Evolutionary conservation across 2,888 invertebrate species (phyloP).

Genomic region (Luperina testacea): DNA sequence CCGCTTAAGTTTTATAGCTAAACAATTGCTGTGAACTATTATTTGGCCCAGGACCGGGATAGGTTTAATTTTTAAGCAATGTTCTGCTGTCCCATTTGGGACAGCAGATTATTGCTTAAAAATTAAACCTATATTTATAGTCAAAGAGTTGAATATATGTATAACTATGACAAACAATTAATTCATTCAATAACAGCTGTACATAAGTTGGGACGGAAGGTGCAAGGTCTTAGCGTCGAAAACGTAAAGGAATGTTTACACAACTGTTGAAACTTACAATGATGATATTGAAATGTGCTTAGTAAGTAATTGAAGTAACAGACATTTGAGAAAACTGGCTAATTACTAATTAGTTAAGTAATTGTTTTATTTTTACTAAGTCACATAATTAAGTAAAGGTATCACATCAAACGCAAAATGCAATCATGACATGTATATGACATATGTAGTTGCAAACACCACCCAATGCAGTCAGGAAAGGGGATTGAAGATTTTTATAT

Average conservation of each 20-base stretch:
- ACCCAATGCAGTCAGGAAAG: not conserved
- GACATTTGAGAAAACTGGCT: conserved; percentile 1
- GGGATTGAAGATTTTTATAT: too few relatives aligned
- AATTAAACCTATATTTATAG: too few relatives aligned
- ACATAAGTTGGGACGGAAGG: not conserved
- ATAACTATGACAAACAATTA: not conserved
- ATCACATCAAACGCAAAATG: not conserved
- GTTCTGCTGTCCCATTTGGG: not conserved
- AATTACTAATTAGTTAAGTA: too few relatives aligned
- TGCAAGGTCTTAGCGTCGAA: conserved; percentile 10
- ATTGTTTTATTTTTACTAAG: not conserved
- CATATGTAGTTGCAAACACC: not conserved
- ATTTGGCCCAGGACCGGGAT: not conserved
- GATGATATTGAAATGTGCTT: not conserved
- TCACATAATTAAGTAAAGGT: not conserved
- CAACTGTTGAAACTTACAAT: conserved; percentile 11
- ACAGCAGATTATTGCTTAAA: too few relatives aligned
- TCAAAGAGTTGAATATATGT: not conserved
- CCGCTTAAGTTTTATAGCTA: not conserved
- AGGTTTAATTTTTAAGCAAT: not conserved
- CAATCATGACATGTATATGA: not conserved
- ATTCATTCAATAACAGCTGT: conserved; percentile 5
- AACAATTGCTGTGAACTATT: not conserved
- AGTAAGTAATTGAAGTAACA: not conserved
- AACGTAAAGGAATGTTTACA: conserved; percentile 25